These are phyloP conservation scores for Neoitamus cyanurus DNA, from an alignment of 2,888 invertebrate species.

Conservation along the genomic window DNA sequence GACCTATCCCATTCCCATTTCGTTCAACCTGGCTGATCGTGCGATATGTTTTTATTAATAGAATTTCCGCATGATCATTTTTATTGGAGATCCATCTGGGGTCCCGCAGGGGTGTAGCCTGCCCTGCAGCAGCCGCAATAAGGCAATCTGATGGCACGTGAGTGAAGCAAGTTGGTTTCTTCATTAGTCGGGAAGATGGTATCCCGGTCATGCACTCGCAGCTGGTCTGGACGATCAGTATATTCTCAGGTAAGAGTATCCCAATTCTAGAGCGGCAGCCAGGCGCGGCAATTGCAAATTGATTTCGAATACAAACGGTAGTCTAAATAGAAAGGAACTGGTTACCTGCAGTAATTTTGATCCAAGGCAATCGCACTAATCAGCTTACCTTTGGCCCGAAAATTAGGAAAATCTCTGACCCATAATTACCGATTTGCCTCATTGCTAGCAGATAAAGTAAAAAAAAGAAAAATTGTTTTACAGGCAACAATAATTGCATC, in stretches of 20 bases:
- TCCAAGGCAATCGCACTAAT: slow-evolving; percentile 24
- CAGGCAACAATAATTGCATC: not conserved
- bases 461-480: not conserved
- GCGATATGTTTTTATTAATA: slow-evolving; percentile 11
- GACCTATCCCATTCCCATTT: slow-evolving; percentile 24
- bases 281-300: not conserved
- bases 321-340: slow-evolving; percentile 22
- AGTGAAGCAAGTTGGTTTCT: slow-evolving; percentile 1
- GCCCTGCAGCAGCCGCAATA: not conserved
- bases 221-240: not conserved
- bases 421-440: slow-evolving; percentile 40
- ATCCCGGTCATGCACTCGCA: not conserved
- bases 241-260: not conserved
- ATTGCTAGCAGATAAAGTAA: slow-evolving; percentile 29
- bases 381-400: slow-evolving; percentile 36
- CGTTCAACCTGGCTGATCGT: slow-evolving; percentile 9
- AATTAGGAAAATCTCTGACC: slow-evolving; percentile 39
- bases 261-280: not conserved
- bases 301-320: not conserved
- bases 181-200: not conserved
- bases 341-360: not conserved
- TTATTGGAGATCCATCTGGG: not conserved
- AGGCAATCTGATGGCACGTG: not conserved
- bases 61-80: slow-evolving; percentile 1
- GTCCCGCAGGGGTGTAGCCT: not conserved